Conservation (phyloP, 2,797 vertebrate species). For the Periparus ater region DNA sequence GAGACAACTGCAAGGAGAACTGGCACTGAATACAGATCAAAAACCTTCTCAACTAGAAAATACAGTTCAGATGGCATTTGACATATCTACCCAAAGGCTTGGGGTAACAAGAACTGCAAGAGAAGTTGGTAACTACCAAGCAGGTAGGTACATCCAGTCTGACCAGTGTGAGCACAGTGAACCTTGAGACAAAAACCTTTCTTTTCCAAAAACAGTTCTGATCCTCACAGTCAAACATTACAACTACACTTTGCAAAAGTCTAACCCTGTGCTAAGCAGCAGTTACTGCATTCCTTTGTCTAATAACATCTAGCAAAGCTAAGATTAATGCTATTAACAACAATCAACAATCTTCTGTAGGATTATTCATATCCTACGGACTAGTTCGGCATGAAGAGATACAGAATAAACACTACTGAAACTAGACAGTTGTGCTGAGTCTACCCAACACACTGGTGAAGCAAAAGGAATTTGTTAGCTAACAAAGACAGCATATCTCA, state of each 20-base stretch:
- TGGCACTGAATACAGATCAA: not conserved
- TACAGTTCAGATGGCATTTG: not conserved
- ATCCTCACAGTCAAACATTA: not conserved
- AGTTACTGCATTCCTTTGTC: not conserved
- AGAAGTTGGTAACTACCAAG: not conserved
- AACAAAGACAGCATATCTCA: not conserved
- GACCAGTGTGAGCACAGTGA: not conserved
- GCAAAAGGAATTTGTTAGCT: not conserved
- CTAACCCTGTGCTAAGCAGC: not conserved
- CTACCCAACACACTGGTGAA: not conserved
- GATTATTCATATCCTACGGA: not conserved
- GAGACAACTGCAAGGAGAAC: not conserved
- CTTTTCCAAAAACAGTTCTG: not conserved
- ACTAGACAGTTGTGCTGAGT: not conserved
- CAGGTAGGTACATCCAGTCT: not conserved
- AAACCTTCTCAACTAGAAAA: not conserved
- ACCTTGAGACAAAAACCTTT: not conserved
- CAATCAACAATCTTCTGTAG: not conserved
- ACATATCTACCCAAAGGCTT: not conserved
- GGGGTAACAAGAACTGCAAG: not conserved
- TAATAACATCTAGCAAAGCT: not conserved
- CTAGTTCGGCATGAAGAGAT: not conserved
- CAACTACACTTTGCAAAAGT: not conserved
- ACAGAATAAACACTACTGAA: not conserved
- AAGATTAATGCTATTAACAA: not conserved